Evolutionary conservation across 30 jellyfish, hydroid and myxozoan species (phyloP).

Genomic region (Catostylus mosaicus): DNA sequence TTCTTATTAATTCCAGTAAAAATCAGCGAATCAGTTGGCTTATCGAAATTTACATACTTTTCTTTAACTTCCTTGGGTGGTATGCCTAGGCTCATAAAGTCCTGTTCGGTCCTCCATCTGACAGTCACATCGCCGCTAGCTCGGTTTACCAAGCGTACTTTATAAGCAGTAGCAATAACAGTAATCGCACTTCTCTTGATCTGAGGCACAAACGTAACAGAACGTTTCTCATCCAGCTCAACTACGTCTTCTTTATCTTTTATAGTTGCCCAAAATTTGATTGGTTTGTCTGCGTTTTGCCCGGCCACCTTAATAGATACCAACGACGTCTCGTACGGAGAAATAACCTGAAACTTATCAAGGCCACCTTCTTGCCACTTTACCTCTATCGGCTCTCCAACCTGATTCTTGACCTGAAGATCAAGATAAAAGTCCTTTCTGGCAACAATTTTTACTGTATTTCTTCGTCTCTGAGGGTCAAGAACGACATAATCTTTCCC

Average conservation of each 20-base stretch:
- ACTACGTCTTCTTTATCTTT: slow-evolving; percentile 14
- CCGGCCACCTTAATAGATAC: slow-evolving; percentile 2
- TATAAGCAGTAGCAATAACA: slow-evolving; percentile 21
- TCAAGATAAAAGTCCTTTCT: slow-evolving; percentile 23
- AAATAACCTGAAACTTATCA: neutral
- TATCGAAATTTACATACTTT: neutral
- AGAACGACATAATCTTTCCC: slow-evolving; percentile 14
- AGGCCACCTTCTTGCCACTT: slow-evolving; percentile 20
- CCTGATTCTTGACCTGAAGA: slow-evolving; percentile 34
- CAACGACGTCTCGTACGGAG: slow-evolving; percentile 11
- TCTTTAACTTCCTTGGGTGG: slow-evolving; percentile 16
- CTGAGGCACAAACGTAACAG: slow-evolving; percentile 33
- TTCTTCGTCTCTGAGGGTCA: neutral
- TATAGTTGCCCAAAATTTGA: slow-evolving; percentile 29
- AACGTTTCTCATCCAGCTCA: slow-evolving; percentile 11
- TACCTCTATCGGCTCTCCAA: slow-evolving; percentile 15
- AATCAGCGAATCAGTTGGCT: neutral
- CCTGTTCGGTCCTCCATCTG: slow-evolving; percentile 9
- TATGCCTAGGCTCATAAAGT: neutral
- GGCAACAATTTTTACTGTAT: neutral
- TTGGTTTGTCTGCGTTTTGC: neutral
- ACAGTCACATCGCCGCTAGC: slow-evolving; percentile 13
- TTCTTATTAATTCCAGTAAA: neutral
- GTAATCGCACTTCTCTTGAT: neutral
- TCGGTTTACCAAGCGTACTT: slow-evolving; percentile 6